Evolutionary conservation across 2,888 invertebrate genomes (phyloP), one percentile per base, ranked within the genome.

Genomic region (Xestia rhomboidea): DNA sequence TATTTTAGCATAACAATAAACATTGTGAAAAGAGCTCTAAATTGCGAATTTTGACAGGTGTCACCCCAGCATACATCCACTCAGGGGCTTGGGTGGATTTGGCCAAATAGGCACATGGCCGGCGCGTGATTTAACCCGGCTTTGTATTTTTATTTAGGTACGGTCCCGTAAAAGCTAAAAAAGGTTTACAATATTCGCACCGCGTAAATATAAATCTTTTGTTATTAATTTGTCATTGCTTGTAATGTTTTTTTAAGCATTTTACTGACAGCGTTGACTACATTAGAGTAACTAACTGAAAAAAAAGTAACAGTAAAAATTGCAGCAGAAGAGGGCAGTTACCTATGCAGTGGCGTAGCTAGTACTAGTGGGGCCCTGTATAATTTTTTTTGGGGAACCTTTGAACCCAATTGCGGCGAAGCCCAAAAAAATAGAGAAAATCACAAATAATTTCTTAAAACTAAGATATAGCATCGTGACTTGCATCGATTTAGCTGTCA

Each of bases 41-140:
- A 90, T 90, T 91, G 85, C 78, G 85, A 91, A 89, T 90, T 92
- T 93, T 92, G 93, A 93, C 92, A 91, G 87, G 87, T 91, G 93
- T 92, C 93, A 92, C 88, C 84, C 87, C 87, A 68, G 46, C 60
- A 85, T 87, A 88, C 87, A 90, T 84, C 89, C 88, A 89, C 88
- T 90, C 89, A 90, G 87, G 89, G 87, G 87, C 90, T 84, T 86
- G 88, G 88, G 88, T 89, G 90, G 90, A 90, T 90, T 90, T 88
- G 86, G 85, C 82, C 81, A 87, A 89, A 90, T 91, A 85, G 83
- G 86, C 86, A 84, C 85, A 89, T 83, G 85, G 77, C 74, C 82
- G 69, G 69, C 75, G 73, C 85, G 82, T 88, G 87, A 89, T 89
- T 89, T 84, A 88, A 81, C 80, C 76, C 57, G 81, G 87, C 90